Evolutionary conservation across 2,888 invertebrate genomes (phyloP).

Genomic region (Podabrus alpinus): DNA sequence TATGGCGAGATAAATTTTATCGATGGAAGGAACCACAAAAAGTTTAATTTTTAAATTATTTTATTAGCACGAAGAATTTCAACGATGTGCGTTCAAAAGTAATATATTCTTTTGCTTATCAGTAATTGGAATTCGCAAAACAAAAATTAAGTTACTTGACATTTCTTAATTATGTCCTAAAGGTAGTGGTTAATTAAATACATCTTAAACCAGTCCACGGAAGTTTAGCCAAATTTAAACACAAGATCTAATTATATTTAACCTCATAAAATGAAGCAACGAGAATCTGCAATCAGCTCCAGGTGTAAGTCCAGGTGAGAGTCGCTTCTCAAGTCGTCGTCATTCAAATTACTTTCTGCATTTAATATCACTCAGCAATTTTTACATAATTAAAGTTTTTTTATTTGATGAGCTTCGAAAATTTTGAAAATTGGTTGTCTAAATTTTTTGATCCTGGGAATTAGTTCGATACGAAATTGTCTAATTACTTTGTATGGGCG

Average conservation of each 20-base stretch:
- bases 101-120: neutral
- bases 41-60: neutral
- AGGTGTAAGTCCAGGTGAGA: conserved; percentile 29
- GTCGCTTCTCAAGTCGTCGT: conserved; percentile 20
- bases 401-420: neutral
- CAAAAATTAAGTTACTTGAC: conserved; percentile 17
- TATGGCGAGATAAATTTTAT: neutral
- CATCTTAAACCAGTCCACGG: conserved; percentile 26
- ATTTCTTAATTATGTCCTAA: conserved; percentile 29
- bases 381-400: conserved; percentile 15
- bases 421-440: neutral
- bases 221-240: conserved; percentile 28
- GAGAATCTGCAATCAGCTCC: conserved; percentile 10
- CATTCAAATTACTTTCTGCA: conserved; percentile 20
- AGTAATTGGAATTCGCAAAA: neutral
- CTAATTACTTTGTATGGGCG: neutral
- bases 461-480: neutral
- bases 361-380: conserved; percentile 8
- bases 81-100: neutral
- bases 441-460: neutral
- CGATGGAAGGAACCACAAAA: neutral
- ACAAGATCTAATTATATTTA: conserved; percentile 30
- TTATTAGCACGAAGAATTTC: neutral
- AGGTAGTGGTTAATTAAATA: conserved; percentile 28
- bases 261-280: conserved; percentile 25